phyloP scores from a whole-genome alignment of 2,888 invertebrate species.

The Eulithis prunata region DNA sequence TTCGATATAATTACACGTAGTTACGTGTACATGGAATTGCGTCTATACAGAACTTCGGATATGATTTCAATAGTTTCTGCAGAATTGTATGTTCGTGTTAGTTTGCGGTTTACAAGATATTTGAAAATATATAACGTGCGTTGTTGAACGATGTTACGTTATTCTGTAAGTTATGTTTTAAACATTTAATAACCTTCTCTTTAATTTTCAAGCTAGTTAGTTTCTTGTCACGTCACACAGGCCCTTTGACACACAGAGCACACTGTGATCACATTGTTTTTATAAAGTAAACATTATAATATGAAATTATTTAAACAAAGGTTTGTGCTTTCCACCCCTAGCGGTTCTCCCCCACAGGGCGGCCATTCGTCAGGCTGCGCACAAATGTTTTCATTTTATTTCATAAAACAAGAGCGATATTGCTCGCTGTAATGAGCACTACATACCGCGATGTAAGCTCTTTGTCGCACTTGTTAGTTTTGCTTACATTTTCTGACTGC shows the following conservation, averaged over 20 bases:
- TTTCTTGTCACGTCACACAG: neutral
- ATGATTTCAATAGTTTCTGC: constrained; percentile 11
- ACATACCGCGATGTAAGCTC: constrained; percentile 14
- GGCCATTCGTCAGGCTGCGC: constrained; percentile 74
- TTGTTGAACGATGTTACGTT: no score
- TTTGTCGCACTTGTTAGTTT: constrained; percentile 24
- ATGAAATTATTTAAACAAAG: constrained; percentile 31
- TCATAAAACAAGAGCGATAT: constrained; percentile 79
- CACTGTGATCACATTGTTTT: neutral
- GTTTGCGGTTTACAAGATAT: neutral
- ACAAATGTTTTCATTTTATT: constrained; percentile 83
- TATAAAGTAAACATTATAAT: constrained; percentile 12
- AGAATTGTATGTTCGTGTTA: neutral
- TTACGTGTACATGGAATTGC: constrained; percentile 31
- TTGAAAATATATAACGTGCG: neutral
- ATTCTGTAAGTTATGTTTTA: no score
- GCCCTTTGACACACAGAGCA: neutral
- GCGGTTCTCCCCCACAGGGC: constrained; percentile 29
- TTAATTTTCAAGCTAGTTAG: neutral
- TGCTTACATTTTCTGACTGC: constrained; percentile 8
- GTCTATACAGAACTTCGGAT: constrained; percentile 8
- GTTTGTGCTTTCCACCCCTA: constrained; percentile 48
- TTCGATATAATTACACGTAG: constrained; percentile 55
- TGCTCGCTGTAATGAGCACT: constrained; percentile 67
- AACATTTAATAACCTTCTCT: no score